A percentile compares a stretch with the other conserved stretches of the same genome.
Evolutionary conservation across 2,888 invertebrate species (phyloP).

Genomic region (Pollenia amentaria): DNA sequence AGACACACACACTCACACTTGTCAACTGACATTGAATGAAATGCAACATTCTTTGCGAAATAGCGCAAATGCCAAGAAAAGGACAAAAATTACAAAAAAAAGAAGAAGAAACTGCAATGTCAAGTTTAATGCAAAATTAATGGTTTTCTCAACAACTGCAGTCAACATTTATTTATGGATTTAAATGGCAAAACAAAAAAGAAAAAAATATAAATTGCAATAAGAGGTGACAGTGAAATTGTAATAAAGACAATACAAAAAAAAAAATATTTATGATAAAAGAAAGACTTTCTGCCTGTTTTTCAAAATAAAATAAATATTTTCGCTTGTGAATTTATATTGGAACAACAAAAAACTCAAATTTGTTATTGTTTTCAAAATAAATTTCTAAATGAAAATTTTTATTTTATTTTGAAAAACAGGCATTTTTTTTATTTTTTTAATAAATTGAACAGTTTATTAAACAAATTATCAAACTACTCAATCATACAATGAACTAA

Average conservation of each 20-base stretch:
- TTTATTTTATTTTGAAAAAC: not conserved
- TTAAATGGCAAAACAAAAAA: not conserved
- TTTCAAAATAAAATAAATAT: no score
- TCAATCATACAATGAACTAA: not conserved
- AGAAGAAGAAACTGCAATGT: conserved; percentile 37
- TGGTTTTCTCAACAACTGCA: conserved; percentile 59
- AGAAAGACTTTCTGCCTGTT: no score
- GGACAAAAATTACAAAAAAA: not conserved
- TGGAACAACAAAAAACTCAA: no score
- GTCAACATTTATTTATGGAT: conserved; percentile 51
- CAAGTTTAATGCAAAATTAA: conserved; percentile 68
- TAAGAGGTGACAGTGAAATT: not conserved
- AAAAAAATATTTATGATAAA: not conserved
- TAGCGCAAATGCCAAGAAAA: conserved; percentile 35
- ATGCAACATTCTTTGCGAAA: conserved; percentile 52
- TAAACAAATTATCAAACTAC: not conserved
- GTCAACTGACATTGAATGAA: conserved; percentile 33
- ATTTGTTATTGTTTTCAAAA: no score
- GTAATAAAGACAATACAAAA: not conserved
- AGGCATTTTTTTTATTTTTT: no score
- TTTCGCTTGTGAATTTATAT: conserved; percentile 5
- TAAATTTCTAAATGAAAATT: not conserved
- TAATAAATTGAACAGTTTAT: not conserved
- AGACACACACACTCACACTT: not conserved
- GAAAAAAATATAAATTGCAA: not conserved